Base-by-base conservation (phyloP, 2,113 vertebrate species). In the Gallinago media region DNA sequence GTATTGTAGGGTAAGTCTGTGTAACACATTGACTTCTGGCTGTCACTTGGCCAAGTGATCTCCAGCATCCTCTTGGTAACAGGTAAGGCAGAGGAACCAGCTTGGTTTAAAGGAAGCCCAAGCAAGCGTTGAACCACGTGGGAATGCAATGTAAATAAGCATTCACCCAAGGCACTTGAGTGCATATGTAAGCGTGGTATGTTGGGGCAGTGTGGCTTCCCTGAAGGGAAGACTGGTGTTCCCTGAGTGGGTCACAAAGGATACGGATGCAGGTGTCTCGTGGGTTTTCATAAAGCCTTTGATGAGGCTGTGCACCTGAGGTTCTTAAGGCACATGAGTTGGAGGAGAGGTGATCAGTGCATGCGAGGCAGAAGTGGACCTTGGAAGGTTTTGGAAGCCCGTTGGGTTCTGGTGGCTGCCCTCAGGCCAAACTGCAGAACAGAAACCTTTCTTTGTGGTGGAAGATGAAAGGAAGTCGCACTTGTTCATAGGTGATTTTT, bases 1-100 rank as follows among this genome's bases (percentile, higher is more conserved):
- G 38, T 38, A 38, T 38, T n/a, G 34, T 3, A 46, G 29, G 8
- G 1, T 46, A 44, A 46, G 26, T 50, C 62, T 52, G 2, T 46
- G 29, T 46, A 50, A 15, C 31, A 13, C 2, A 8, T 49, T 12
- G 3, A 9, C 9, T 66, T 66, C 78, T 70, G 72, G 47, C 23
- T 75, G 26, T 46, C 0, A 0, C n/a, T 76, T 76, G 47, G 15
- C 42, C 40, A n/a, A 58, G 40, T 46, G 13, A 62, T 61, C 44
- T 63, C 46, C 67, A 46, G 32, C 46, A 40, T 29, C 21, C 3
- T 40, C 25, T 46, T 36, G 29, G 36, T 31, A 55, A 21, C 7
- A 25, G 15, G 20, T 17, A 40, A 17, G 20, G 23, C 25, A 40
- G 77, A 66, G 32, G 16, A 76, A 6, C 7, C n/a, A 31, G 5